Conservation (phyloP, 1,140 invertebrate genomes). For the Stenopsyche tienmushanensis region DNA sequence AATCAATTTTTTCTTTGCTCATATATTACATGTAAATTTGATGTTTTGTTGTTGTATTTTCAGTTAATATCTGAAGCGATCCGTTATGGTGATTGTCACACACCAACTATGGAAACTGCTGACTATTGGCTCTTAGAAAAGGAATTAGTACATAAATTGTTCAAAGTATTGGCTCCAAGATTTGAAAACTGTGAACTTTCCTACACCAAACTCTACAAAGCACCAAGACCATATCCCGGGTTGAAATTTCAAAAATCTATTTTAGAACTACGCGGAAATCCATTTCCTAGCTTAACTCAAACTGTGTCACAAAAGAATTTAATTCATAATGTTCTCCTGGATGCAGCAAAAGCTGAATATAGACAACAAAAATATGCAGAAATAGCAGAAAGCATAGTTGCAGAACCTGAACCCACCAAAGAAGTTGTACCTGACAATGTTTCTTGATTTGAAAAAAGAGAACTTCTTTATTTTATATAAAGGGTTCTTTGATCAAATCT, state of each 20-base stretch:
- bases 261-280: conserved; percentile 78
- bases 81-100: conserved; percentile 79
- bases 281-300: conserved; percentile 62
- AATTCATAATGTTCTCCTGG: conserved; percentile 70
- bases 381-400: conserved; percentile 50
- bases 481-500: too few relatives aligned
- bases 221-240: conserved; percentile 64
- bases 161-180: conserved; percentile 86
- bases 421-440: conserved; percentile 8
- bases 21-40: neutral
- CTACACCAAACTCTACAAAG: conserved; percentile 73
- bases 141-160: conserved; percentile 87
- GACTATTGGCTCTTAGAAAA: conserved; percentile 89
- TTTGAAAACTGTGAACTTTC: conserved; percentile 70
- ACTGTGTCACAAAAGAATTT: conserved; percentile 61
- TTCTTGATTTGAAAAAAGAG: conserved; percentile 37
- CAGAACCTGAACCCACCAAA: conserved; percentile 2
- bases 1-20: neutral
- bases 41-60: neutral
- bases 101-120: conserved; percentile 85
- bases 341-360: conserved; percentile 72
- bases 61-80: conserved; percentile 89
- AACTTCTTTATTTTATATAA: conserved; percentile 34
- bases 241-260: conserved; percentile 58
- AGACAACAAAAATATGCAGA: conserved; percentile 53